These are phyloP conservation scores for Lepidocolaptes lacrymiger DNA, from an alignment of 2,797 vertebrate species.

Conservation along the genomic window DNA sequence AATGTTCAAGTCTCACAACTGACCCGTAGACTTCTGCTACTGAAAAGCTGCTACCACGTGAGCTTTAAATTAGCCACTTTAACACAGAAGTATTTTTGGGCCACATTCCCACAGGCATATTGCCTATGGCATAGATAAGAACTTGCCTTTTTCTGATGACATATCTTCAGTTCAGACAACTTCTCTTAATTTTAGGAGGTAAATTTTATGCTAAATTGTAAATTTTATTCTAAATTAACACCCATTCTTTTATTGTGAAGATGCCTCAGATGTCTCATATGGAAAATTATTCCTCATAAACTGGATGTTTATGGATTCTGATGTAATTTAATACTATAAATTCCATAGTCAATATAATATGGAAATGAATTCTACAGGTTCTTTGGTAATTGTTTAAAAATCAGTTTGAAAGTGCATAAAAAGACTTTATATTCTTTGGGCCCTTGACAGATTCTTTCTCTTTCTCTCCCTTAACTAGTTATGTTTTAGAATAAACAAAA, in stretches of 20 bases:
- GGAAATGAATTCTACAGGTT: neutral
- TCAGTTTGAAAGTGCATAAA: neutral
- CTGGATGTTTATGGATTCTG: neutral
- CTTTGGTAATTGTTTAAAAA: neutral
- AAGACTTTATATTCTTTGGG: neutral
- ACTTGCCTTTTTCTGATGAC: neutral
- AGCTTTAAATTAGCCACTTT: neutral
- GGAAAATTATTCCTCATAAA: neutral
- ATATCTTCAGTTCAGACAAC: neutral
- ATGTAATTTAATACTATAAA: neutral
- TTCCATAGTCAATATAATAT: neutral
- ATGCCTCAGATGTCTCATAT: neutral
- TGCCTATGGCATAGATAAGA: neutral
- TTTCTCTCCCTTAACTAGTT: neutral
- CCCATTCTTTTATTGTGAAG: neutral
- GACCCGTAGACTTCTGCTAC: neutral
- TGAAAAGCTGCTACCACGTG: neutral
- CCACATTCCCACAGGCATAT: neutral
- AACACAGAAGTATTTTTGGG: neutral
- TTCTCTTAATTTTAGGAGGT: neutral
- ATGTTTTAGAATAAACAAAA: neutral
- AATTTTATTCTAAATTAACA: neutral
- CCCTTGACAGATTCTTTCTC: neutral
- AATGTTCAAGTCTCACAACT: neutral
- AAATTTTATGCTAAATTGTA: neutral